A percentile compares a stretch with the other conserved stretches of the same genome.
Conservation (phyloP, 1,140 invertebrate genomes). For the Triops cancriformis region DNA sequence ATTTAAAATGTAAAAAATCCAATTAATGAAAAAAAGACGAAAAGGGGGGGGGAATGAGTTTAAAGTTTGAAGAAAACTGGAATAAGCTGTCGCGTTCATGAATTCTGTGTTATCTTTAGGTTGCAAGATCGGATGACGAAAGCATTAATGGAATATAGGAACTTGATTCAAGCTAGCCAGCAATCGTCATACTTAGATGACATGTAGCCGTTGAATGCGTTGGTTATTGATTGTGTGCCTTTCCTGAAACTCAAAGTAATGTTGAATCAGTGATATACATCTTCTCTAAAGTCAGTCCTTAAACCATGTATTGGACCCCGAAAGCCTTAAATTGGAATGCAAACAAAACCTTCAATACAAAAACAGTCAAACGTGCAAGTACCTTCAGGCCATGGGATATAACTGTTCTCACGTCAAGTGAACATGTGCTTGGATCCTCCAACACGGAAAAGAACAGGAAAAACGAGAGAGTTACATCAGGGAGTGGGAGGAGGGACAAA, state of each 20-base stretch:
- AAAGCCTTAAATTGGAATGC: background rate
- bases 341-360: constrained; percentile 6
- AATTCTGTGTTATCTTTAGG: background rate
- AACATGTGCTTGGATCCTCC: background rate
- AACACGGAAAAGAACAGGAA: background rate
- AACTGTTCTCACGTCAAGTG: background rate
- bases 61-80: background rate
- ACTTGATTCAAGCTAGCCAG: background rate
- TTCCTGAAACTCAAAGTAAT: background rate
- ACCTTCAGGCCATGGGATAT: background rate
- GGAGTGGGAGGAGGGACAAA: background rate
- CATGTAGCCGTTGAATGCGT: background rate
- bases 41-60: too few relatives aligned
- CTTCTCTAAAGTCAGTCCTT: constrained; percentile 7
- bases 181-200: background rate
- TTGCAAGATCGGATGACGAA: constrained; percentile 5
- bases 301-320: constrained; percentile 7
- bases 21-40: too few relatives aligned
- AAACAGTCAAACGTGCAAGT: constrained; percentile 10
- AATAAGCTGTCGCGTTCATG: background rate
- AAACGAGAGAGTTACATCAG: background rate
- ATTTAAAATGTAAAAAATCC: too few relatives aligned
- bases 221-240: background rate
- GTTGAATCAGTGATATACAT: background rate
- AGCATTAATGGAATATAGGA: background rate